Conservation (phyloP, 2,888 invertebrate species). For the Phragmatobia fuliginosa region DNA sequence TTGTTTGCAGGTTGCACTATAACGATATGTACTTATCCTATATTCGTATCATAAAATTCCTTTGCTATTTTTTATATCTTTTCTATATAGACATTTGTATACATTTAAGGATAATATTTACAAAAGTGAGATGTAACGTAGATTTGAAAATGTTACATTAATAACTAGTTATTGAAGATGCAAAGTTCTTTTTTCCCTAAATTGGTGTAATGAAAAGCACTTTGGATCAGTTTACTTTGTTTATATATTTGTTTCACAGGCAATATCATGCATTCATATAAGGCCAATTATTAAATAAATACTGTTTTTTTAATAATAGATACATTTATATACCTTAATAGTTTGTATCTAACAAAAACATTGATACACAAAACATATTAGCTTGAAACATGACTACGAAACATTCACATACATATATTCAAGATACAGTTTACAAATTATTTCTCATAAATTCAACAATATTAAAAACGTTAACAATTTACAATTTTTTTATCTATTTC, state of each 20-base stretch:
- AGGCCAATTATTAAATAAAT: constrained; percentile 70
- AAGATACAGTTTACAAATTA: constrained; percentile 70
- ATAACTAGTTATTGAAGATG: no score
- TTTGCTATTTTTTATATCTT: no score
- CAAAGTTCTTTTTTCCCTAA: neutral
- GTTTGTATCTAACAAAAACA: constrained; percentile 41
- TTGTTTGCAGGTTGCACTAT: no score
- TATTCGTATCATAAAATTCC: no score
- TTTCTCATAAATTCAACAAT: constrained; percentile 78
- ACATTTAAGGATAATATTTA: no score
- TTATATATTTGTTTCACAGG: constrained; percentile 80
- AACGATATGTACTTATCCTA: no score
- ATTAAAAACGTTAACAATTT: constrained; percentile 81
- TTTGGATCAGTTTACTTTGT: constrained; percentile 63
- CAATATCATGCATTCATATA: constrained; percentile 78
- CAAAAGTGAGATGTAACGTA: no score
- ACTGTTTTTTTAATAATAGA: constrained; percentile 60
- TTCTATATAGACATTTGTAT: no score
- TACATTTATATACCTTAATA: constrained; percentile 54
- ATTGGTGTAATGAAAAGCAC: constrained; percentile 40
- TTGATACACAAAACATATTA: constrained; percentile 43
- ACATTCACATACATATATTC: constrained; percentile 58
- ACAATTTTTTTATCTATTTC: constrained; percentile 70
- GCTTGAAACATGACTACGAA: constrained; percentile 57
- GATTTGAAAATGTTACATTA: no score